A percentile compares a stretch with the other conserved stretches of the same genome.
phyloP scores from a whole-genome alignment of 2,888 invertebrate genomes.

The Hirtodrosophila confusa region DNA sequence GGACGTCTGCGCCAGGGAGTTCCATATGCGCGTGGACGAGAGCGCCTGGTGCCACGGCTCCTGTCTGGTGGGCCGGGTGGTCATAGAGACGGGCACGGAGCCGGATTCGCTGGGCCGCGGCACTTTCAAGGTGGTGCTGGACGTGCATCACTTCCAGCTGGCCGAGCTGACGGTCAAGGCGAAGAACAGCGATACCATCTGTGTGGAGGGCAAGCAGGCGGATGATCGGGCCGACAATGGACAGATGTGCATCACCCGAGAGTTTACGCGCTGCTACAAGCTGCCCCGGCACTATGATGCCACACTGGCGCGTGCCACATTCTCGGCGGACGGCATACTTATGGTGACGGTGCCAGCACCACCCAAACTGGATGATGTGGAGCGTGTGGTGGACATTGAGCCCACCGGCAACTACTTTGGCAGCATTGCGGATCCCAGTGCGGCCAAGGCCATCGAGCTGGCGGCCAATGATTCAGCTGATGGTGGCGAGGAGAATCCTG shows the following conservation, averaged over 20 bases:
- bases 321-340: constrained; percentile 82
- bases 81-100: constrained; percentile 78
- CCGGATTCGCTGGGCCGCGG: constrained; percentile 76
- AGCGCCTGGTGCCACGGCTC: constrained; percentile 81
- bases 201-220: constrained; percentile 78
- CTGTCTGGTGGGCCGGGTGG: constrained; percentile 77
- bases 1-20: constrained; percentile 76
- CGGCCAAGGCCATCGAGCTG: constrained; percentile 64
- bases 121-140: constrained; percentile 80
- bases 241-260: constrained; percentile 79
- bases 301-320: constrained; percentile 77
- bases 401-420: constrained; percentile 80
- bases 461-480: constrained; percentile 29
- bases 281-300: constrained; percentile 82
- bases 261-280: constrained; percentile 81
- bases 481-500: constrained; percentile 65
- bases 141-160: constrained; percentile 81
- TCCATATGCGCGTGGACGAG: constrained; percentile 67
- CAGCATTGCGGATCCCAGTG: constrained; percentile 68
- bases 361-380: constrained; percentile 79
- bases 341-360: constrained; percentile 82
- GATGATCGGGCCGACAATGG: constrained; percentile 75
- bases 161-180: constrained; percentile 81
- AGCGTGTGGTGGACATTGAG: constrained; percentile 78
- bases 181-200: constrained; percentile 78